Base-by-base conservation (phyloP, 2,113 vertebrate species). In the Gymnobelideus leadbeateri region DNA sequence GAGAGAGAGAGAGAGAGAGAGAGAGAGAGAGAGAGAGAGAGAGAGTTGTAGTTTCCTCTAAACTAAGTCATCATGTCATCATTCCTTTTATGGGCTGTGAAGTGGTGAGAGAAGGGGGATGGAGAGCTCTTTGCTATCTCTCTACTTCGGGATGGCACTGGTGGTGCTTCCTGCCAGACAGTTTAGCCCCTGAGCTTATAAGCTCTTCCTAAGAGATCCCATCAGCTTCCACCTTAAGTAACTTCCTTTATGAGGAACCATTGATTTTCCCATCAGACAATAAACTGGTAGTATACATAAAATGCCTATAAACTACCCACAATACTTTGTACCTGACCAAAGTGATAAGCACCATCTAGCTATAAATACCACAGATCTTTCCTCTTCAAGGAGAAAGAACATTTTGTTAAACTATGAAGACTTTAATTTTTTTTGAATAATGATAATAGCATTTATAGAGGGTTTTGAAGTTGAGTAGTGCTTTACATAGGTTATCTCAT, bases 291-390 rank as follows among this genome's bases (percentile, higher is more conserved):
- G 89, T 19, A 92, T 25, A 61, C n/a, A 89, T 31, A 92, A 97
- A 94, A 24, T 1, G 95, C 89, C 16, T 96, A 91, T 96, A 93
- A 49, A 84, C 93, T 43, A 11, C 51, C 92, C 43, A 93, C 89
- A 0, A 49, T 93, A 96, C 95, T 92, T 21, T 95, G 37, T 47
- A 92, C 90, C 89, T 91, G 43, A 90, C 89, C 46, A 47, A 47
- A 43, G 19, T 89, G 16, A 97, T 23, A 51, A 96, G 92, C 90
- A 91, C 50, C n/a, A 49, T 77, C 37, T 89, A 46, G 8, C 23
- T 91, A 21, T 37, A 51, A 95, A 55, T 92, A 53, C 1, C 37
- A 93, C 51, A 14, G 8, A 25, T 92, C 95, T 97, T 97, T 23
- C 61, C 11, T 97, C n/a, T 2, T n/a, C 37, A 55, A 84, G 9